phyloP scores from a whole-genome alignment of 2,113 vertebrate species.

The Prolemur simus region DNA sequence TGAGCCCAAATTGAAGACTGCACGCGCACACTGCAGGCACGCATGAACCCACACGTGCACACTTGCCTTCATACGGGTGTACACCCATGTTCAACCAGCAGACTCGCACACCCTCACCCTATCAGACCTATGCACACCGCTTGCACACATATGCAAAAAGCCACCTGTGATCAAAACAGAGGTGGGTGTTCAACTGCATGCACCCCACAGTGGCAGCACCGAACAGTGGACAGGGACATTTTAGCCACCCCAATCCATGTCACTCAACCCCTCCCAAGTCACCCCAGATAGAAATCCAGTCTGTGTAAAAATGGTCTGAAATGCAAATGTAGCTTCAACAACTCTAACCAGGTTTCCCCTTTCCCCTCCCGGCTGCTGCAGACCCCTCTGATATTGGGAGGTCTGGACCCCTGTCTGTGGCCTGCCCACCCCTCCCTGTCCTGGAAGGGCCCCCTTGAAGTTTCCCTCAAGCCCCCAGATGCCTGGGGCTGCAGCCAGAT shows the following conservation, averaged over 20 bases:
- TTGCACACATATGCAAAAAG: neutral
- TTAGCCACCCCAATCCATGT: neutral
- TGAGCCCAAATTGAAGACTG: neutral
- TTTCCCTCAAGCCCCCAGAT: neutral
- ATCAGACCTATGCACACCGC: neutral
- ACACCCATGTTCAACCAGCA: rapidly evolving
- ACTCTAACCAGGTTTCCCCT: neutral
- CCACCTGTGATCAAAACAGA: neutral
- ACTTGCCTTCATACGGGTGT: rapidly evolving
- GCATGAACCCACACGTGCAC: rapidly evolving
- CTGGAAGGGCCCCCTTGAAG: neutral
- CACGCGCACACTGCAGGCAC: rapidly evolving
- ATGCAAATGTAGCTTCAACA: neutral
- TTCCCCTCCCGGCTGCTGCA: rapidly evolving
- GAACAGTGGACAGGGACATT: rapidly evolving
- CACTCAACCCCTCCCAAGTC: neutral
- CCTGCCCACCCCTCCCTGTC: neutral
- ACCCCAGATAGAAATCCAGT: neutral
- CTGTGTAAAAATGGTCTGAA: neutral
- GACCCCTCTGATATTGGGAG: neutral
- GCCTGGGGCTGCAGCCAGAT: rapidly evolving
- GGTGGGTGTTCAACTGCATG: rapidly evolving
- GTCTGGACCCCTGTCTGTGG: neutral
- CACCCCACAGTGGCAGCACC: too few species aligned
- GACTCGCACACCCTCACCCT: too few species aligned